Evolutionary conservation across 2,888 invertebrate species (phyloP).

Genomic region (Cordilura impudica): DNA sequence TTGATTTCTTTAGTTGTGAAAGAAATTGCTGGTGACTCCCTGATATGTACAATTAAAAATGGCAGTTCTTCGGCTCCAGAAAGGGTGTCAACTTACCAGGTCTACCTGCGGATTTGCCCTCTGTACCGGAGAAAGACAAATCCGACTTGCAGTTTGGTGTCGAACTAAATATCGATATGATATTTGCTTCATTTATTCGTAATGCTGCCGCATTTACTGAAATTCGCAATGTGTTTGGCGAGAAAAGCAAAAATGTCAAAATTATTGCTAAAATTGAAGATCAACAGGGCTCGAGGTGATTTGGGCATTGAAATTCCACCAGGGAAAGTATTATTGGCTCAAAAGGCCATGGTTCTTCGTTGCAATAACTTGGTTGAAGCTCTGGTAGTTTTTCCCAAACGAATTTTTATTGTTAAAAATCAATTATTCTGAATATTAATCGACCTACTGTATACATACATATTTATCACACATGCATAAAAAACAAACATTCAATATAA

Average conservation of each 20-base stretch:
- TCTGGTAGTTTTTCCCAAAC: constrained; percentile 17
- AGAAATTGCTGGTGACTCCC: constrained; percentile 80
- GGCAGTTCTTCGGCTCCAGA: constrained; percentile 96
- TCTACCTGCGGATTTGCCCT: constrained; percentile 95
- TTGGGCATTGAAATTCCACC: constrained; percentile 98
- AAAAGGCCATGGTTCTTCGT: constrained; percentile 98
- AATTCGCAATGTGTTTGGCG: constrained; percentile 91
- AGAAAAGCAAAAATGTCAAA: constrained; percentile 93
- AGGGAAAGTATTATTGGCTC: constrained; percentile 97
- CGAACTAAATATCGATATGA: constrained; percentile 90
- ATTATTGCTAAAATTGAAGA: constrained; percentile 99
- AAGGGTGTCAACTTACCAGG: constrained; percentile 99
- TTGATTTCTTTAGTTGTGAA: constrained; percentile 94
- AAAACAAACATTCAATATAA: background rate
- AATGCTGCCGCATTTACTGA: constrained; percentile 93
- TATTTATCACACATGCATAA: background rate
- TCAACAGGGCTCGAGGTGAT: constrained; percentile 98
- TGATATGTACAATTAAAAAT: constrained; percentile 94
- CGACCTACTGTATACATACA: background rate
- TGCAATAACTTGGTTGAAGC: constrained; percentile 83
- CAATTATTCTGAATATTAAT: background rate
- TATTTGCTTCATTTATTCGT: constrained; percentile 98
- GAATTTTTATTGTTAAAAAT: constrained; percentile 6
- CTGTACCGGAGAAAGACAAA: constrained; percentile 98
- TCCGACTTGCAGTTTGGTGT: constrained; percentile 94